These are phyloP conservation scores for Mimachlamys varia DNA, from an alignment of 2,888 invertebrate genomes.

Conservation along the genomic window DNA sequence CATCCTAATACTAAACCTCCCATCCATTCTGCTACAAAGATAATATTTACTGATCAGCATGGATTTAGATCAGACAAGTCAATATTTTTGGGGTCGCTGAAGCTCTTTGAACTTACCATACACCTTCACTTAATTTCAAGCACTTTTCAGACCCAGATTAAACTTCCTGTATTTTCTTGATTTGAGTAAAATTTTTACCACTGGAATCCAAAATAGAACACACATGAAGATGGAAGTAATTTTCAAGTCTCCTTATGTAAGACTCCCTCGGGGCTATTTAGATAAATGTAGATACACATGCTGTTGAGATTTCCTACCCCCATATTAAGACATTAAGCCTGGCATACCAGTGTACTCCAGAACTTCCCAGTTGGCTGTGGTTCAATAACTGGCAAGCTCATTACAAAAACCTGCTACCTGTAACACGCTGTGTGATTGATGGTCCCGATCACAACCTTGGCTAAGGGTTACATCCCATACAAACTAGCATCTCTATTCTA, in stretches of 20 bases:
- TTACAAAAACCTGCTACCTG: slow-evolving; percentile 22
- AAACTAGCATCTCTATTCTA: background rate
- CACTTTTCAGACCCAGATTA: background rate
- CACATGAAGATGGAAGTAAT: background rate
- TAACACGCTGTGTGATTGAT: background rate
- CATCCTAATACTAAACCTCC: background rate
- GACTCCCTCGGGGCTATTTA: background rate
- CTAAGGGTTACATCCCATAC: background rate
- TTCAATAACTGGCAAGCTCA: background rate
- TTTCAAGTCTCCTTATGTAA: background rate
- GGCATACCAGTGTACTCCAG: slow-evolving; percentile 13
- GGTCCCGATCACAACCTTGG: background rate
- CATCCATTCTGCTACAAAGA: slow-evolving; percentile 24
- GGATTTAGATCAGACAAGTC: background rate
- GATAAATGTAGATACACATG: background rate
- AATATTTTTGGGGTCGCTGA: background rate
- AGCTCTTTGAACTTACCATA: background rate
- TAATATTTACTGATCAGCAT: background rate
- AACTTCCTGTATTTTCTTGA: background rate
- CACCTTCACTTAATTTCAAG: background rate
- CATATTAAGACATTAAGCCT: slow-evolving; percentile 31
- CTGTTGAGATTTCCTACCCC: background rate
- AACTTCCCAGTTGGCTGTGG: background rate
- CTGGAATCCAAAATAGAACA: background rate
- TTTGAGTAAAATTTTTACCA: background rate